Evolutionary conservation across 2,113 vertebrate genomes (phyloP).

Genomic region (Murina feae): DNA sequence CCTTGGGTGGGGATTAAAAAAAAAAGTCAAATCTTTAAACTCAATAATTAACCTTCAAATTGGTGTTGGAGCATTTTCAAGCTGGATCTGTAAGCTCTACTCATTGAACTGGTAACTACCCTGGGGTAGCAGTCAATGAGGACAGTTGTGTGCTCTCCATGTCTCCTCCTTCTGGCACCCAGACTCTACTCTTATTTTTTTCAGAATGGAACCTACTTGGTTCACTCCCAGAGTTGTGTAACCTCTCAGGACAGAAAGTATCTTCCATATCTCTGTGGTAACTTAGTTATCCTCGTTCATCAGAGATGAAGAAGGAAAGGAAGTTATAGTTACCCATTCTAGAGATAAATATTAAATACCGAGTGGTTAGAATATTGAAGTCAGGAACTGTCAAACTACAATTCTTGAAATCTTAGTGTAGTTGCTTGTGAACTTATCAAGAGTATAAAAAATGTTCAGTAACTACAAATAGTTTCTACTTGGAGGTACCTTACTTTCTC

Average conservation of each 20-base stretch:
- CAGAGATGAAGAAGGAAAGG: not conserved
- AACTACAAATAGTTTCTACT: not conserved
- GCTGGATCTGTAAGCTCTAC: not conserved
- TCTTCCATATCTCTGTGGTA: not conserved
- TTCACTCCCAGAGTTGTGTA: not conserved
- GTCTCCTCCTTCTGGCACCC: not conserved
- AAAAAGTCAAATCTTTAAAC: not conserved
- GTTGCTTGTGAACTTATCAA: not conserved
- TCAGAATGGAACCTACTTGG: not conserved
- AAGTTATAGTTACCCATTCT: not conserved
- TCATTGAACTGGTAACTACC: not conserved
- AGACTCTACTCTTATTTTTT: constrained; percentile 28
- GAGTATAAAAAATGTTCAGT: not conserved
- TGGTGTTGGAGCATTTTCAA: not conserved
- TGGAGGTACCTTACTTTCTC: constrained; percentile 6
- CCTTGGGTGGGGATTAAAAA: no score
- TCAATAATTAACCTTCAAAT: not conserved
- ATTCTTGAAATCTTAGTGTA: not conserved
- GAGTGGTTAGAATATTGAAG: not conserved
- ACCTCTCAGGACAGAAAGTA: not conserved
- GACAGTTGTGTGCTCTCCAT: not conserved
- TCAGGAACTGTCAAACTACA: constrained; percentile 15
- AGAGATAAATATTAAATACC: not conserved
- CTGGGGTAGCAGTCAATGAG: not conserved
- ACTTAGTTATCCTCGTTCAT: not conserved